Evolutionary conservation across 2,797 vertebrate genomes (phyloP), one percentile per base, ranked within the genome.

Genomic region (Menidia menidia): DNA sequence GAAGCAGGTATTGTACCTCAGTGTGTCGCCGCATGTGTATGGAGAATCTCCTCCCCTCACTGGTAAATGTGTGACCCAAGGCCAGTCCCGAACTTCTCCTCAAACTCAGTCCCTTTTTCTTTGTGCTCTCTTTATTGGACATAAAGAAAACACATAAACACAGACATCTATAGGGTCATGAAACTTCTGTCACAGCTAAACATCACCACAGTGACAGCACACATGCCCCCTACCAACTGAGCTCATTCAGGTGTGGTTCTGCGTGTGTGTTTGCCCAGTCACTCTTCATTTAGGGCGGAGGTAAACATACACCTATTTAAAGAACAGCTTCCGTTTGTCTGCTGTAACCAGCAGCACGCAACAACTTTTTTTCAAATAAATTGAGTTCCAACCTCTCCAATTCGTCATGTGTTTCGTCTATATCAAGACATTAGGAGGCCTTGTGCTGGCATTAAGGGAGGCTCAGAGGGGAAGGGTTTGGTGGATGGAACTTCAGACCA

Each of bases 241-340:
- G 88, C 89, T 90, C 89, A 84, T 93, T 90, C 91, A 89, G 84
- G 84, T 91, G 91, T 80, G 81, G 78, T 64, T 81, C 44, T 4
- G 50, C 75, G 70, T 71, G 59, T 67, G 83, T 90, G 86, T 91
- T 85, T 92, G 83, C 82, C 69, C 84, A 90, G 90, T 93, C 86
- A 83, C 84, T 91, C 88, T 89, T 93, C 86, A 90, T 92, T 93
- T 89, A 77, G 68, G 71, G 60, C 52, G 55, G 83, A 87, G 82
- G 88, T 92, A 92, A 93, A 92, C 79, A 88, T 74, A 16, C 73
- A 62, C 67, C 82, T 87, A 88, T 88, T 89, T 88, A 78, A 84
- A 82, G 86, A 89, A 91, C 88, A 91, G 78, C 76, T 72, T 75
- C 66, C 75, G 77, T 88, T 87, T 89, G 87, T 91, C 68, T 47